Evolutionary conservation across 2,888 invertebrate species (phyloP).

Genomic region (Idaea biselata): DNA sequence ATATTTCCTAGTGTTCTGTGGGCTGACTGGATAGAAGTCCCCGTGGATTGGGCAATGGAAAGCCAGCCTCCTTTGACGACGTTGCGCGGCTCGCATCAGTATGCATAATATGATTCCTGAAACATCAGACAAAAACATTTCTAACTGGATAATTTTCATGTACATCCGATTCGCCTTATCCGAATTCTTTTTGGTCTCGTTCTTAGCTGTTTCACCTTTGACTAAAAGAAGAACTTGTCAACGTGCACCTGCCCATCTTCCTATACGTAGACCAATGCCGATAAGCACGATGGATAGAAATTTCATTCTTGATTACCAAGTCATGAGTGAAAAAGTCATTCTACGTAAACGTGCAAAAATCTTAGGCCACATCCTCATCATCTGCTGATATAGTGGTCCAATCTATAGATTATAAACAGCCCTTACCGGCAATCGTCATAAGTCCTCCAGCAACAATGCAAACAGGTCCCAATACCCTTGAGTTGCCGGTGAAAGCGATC

Average conservation of each 20-base stretch:
- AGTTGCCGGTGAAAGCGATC: conserved; percentile 87
- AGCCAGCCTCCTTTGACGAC: conserved; percentile 84
- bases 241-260: too few relatives aligned
- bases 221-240: too few relatives aligned
- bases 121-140: conserved; percentile 22
- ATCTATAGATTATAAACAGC: conserved; percentile 6
- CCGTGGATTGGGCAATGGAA: conserved; percentile 90
- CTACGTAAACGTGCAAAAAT: too few relatives aligned
- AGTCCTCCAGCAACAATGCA: conserved; percentile 87
- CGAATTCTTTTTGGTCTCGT: too few relatives aligned
- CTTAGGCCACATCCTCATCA: too few relatives aligned
- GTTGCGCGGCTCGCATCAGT: conserved; percentile 84
- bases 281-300: too few relatives aligned
- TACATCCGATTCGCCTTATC: not conserved
- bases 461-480: conserved; percentile 85
- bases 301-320: too few relatives aligned
- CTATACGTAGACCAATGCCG: too few relatives aligned
- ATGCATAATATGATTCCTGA: conserved; percentile 84
- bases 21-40: conserved; percentile 88
- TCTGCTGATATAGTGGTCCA: too few relatives aligned
- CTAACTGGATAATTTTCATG: not conserved
- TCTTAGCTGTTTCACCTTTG: too few relatives aligned
- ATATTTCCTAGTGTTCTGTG: conserved; percentile 78
- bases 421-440: conserved; percentile 83
- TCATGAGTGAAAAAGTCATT: too few relatives aligned